Base-by-base conservation (phyloP, 1,140 invertebrate genomes). In the Tetramorium simillimum region DNA sequence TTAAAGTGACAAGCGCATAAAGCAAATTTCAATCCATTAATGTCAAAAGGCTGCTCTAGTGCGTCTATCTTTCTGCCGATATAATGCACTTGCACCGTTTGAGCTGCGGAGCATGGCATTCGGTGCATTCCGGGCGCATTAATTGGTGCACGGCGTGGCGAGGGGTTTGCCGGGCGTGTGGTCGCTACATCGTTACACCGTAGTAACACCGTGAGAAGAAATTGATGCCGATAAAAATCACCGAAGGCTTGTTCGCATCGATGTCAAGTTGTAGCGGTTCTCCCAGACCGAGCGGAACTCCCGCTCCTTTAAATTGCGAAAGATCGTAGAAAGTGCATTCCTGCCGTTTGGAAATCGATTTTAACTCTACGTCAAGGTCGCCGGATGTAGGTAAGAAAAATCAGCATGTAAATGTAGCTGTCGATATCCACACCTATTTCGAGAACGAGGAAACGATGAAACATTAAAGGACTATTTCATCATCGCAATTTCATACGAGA, bases 321-420 rank as follows among this genome's bases (percentile, higher is more conserved):
- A 81, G 77, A 81, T 81, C 63, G 21, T 81, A 53, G 77, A 81
- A 81, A 81, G 77, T 53, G 63, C 63, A 81, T 81, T 81, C 77
- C 63, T 53, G 16, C 0, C 63, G 33, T 53, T 81, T 81, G 77
- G 63, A 81, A 81, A 70, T 69, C 77, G 33, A 81, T 70, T 81
- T 81, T 81, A 81, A 69, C 16, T 65, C 62, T 40, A 40, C 77
- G 63, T 70, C 77, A 81, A 81, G 77, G 77, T 82, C 51, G 51
- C 51, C 18, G 67, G 18, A 82, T 73, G 21, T 73, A 53, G 49
- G 21, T 51, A 28, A 58, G 65, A 82, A 73, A 60, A 56, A 73
- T 82, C 56, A 82, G 37, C 65, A 21, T 58, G 14, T 9, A 72
- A 2, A 58, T 33, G 24, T 33, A 24, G 5, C 37, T 21, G 7